A percentile compares a stretch with the other conserved stretches of the same genome.
Evolutionary conservation across 2,888 invertebrate species (phyloP).

Genomic region (Esperia sulphurella): DNA sequence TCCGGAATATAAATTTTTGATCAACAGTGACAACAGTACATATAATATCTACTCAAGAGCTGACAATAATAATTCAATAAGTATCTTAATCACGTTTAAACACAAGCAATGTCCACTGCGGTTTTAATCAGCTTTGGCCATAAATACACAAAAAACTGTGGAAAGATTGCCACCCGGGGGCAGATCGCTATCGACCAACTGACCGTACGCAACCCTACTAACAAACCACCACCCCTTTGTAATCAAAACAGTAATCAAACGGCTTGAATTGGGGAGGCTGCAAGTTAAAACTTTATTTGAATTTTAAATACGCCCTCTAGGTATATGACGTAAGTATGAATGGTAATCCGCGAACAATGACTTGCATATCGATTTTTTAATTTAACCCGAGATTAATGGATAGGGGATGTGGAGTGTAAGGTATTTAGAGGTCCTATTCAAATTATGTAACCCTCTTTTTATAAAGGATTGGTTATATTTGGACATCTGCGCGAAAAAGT

Average conservation of each 20-base stretch:
- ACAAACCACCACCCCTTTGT: constrained; percentile 40
- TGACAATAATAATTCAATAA: constrained; percentile 4
- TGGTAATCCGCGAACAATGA: constrained; percentile 23
- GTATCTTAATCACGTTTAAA: constrained; percentile 13
- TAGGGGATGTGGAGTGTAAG: constrained; percentile 21
- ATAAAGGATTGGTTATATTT: constrained; percentile 15
- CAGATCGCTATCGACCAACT: constrained; percentile 57
- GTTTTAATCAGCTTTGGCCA: constrained; percentile 22
- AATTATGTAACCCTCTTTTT: constrained; percentile 22
- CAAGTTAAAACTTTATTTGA: constrained; percentile 62
- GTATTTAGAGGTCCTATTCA: constrained; percentile 29
- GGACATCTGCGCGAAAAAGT: constrained; percentile 11
- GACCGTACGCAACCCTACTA: constrained; percentile 37
- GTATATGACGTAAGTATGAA: constrained; percentile 20
- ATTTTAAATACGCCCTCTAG: constrained; percentile 48
- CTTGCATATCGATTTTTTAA: constrained; percentile 30
- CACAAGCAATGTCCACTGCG: constrained; percentile 8
- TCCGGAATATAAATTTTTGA: too few species aligned
- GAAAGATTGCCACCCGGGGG: constrained; percentile 36
- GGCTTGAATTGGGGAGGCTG: constrained; percentile 52
- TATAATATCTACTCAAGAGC: too few species aligned
- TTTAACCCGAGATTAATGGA: constrained; percentile 34
- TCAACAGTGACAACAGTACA: too few species aligned
- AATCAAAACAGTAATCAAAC: constrained; percentile 74
- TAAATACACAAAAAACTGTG: constrained; percentile 32